Evolutionary conservation across 1,140 invertebrate genomes (phyloP).

Genomic region (Liolophura sinensis): DNA sequence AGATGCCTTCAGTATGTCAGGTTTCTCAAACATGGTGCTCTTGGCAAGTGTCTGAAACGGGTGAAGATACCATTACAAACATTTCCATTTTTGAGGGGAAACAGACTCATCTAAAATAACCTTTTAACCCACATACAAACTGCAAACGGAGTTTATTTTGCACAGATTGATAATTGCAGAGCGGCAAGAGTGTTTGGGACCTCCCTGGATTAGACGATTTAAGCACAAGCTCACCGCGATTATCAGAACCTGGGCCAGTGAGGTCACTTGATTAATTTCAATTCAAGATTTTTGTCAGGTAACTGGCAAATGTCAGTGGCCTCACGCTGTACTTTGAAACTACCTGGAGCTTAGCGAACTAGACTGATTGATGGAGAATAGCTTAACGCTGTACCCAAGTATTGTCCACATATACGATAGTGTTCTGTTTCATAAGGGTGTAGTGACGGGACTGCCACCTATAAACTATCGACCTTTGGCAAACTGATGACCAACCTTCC

Average conservation of each 20-base stretch:
- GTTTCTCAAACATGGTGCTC: conserved; percentile 66
- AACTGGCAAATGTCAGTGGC: too few species aligned
- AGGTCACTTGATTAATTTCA: background rate
- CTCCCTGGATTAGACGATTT: background rate
- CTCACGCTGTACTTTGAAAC: too few species aligned
- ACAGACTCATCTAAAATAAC: conserved; percentile 10
- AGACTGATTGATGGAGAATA: too few species aligned
- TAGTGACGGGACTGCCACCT: too few species aligned
- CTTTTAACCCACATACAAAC: conserved; percentile 1
- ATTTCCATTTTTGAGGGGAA: conserved; percentile 14
- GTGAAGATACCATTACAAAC: background rate
- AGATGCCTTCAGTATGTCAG: conserved; percentile 79
- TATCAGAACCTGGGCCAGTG: background rate
- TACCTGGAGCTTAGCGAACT: too few species aligned
- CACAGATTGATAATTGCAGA: conserved; percentile 4
- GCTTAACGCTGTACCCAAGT: too few species aligned
- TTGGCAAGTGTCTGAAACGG: background rate
- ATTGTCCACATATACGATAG: too few species aligned
- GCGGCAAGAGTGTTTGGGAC: background rate
- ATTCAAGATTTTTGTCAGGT: too few species aligned
- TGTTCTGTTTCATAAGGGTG: too few species aligned
- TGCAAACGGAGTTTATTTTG: background rate
- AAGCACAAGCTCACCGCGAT: background rate
- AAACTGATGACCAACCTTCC: too few species aligned
- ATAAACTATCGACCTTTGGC: too few species aligned